A percentile compares a stretch with the other conserved stretches of the same genome.
Evolutionary conservation across 1,140 invertebrate genomes (phyloP).

Genomic region (Apis dorsata): DNA sequence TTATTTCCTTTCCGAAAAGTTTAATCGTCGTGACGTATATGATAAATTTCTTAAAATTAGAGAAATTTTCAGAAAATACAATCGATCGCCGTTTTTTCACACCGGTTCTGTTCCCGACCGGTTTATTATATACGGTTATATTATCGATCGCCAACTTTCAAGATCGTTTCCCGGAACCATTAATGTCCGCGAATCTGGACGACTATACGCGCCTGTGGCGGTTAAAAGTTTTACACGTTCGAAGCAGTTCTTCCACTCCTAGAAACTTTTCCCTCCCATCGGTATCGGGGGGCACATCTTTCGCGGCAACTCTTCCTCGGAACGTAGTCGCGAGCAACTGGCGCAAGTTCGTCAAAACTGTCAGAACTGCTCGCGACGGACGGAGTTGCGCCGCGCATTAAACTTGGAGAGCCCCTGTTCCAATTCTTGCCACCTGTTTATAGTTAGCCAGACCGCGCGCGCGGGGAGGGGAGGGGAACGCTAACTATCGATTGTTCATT

Average conservation of each 20-base stretch:
- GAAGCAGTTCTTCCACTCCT: neutral
- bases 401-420: conserved; percentile 38
- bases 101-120: no score
- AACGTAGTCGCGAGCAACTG: conserved; percentile 31
- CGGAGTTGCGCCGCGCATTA: conserved; percentile 31
- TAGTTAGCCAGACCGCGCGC: conserved; percentile 14
- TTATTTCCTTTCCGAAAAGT: no score
- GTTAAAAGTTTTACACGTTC: conserved; percentile 3
- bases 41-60: no score
- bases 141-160: neutral
- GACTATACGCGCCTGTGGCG: neutral
- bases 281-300: conserved; percentile 5
- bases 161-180: neutral
- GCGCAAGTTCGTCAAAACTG: conserved; percentile 59
- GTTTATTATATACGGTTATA: neutral
- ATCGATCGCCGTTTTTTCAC: no score
- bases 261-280: neutral
- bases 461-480: no score
- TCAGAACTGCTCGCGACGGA: conserved; percentile 32
- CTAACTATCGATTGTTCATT: conserved; percentile 59
- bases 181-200: neutral
- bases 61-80: neutral
- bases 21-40: no score
- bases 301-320: neutral
- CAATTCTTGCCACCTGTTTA: conserved; percentile 48